A percentile compares a stretch with the other conserved stretches of the same genome.
phyloP scores from a whole-genome alignment of 2,888 invertebrate genomes.

The Merodon equestris region DNA sequence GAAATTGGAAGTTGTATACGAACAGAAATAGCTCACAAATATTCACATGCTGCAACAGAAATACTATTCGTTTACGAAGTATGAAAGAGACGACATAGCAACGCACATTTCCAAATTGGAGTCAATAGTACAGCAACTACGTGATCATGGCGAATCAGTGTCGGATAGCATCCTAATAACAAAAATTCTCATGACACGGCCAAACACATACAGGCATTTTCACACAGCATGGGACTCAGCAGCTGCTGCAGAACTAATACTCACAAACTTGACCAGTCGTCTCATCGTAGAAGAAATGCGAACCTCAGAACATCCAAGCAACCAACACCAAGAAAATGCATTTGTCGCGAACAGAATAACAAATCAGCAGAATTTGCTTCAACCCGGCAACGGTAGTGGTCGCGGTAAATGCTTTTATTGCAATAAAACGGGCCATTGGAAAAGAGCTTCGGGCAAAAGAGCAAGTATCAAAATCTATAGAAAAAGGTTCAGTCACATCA shows the following conservation, averaged over 20 bases:
- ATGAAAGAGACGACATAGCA: constrained; percentile 11
- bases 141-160: constrained; percentile 4
- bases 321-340: background rate
- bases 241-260: constrained; percentile 26
- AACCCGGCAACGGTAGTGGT: background rate
- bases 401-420: constrained; percentile 12
- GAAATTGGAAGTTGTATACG: constrained; percentile 24
- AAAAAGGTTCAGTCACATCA: no score
- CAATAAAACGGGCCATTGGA: constrained; percentile 9
- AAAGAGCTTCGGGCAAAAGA: constrained; percentile 3
- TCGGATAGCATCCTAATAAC: constrained; percentile 27
- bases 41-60: constrained; percentile 24
- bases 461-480: no score
- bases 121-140: constrained; percentile 27
- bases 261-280: constrained; percentile 64
- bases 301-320: constrained; percentile 26
- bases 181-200: constrained; percentile 21
- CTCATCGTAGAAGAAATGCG: constrained; percentile 70
- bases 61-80: constrained; percentile 6
- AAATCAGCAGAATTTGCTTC: background rate
- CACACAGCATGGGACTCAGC: constrained; percentile 4
- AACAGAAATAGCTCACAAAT: constrained; percentile 18
- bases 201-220: background rate
- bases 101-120: constrained; percentile 13
- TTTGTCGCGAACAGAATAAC: background rate